Base-by-base conservation (phyloP, 2,797 vertebrate genomes). In the Melopsittacus undulatus region DNA sequence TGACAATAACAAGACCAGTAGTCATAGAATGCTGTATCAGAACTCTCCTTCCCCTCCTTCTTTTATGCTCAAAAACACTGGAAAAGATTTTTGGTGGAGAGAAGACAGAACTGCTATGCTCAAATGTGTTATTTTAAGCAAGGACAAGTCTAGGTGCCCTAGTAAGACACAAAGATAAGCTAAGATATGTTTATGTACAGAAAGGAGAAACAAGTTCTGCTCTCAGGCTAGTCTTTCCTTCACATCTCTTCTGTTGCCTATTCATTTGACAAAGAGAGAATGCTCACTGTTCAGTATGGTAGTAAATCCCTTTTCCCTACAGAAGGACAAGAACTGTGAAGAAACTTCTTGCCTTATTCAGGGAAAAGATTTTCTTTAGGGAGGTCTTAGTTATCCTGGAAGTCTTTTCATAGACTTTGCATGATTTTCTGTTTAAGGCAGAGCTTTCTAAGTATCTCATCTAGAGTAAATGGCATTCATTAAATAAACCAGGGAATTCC, bases 21-120 rank as follows among this genome's bases (percentile, higher is more conserved):
- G 29, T n/a, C 45, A 64, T 54, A 68, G 70, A 38, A 45, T 74
- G 22, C 40, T 69, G 14, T 40, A n/a, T 54, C 7, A 43, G 29
- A 62, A n/a, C 59, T 11, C 6, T 4, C 9, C 2, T 34, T 8
- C 9, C 3, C 7, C 4, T n/a, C 10, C 13, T 57, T 36, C 13
- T 62, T 54, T 62, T 34, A 40, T 30, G 26, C 22, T 74, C 22
- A 73, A 21, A 83, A 20, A 42, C 32, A 34, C n/a, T 52, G 22
- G 54, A 80, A 75, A 61, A 67, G 13, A 52, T 23, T 74, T 67
- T 43, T 49, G 7, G 10, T 36, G 34, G 21, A 61, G n/a, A 7
- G 19, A 73, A 79, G 52, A 59, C 32, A 42, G 20, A 67, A 48
- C 18, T 89, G 48, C 27, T 26, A 2, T 56, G 59, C 36, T 81